These are phyloP conservation scores for Pipistrellus kuhlii DNA, from an alignment of 2,797 vertebrate genomes.

Conservation along the genomic window DNA sequence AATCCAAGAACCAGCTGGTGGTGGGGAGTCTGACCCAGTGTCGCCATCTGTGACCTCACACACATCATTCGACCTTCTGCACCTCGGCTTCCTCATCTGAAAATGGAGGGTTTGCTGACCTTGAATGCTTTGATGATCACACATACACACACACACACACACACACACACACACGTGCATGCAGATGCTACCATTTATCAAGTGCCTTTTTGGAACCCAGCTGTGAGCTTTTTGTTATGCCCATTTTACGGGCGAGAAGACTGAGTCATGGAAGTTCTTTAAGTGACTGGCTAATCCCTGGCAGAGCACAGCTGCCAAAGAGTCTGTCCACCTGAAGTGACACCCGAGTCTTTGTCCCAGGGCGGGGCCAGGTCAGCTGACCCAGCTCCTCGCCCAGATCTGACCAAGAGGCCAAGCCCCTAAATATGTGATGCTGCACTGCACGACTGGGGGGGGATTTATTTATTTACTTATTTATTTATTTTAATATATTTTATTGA, in stretches of 20 bases:
- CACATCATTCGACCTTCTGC: not conserved
- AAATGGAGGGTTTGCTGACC: not conserved
- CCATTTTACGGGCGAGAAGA: not conserved
- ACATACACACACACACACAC: too few species aligned
- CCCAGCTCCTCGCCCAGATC: not conserved
- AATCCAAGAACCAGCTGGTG: not conserved
- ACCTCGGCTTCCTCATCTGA: not conserved
- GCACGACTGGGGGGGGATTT: not conserved
- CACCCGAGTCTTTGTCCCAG: not conserved
- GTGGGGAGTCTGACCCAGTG: not conserved
- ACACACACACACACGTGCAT: too few species aligned
- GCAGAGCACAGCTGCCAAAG: not conserved
- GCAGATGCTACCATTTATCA: not conserved
- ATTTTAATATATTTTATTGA: too few species aligned
- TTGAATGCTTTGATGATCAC: not conserved
- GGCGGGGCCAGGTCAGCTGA: not conserved
- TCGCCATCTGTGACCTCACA: not conserved
- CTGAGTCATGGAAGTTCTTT: not conserved
- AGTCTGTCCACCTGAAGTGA: not conserved
- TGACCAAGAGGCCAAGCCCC: not conserved
- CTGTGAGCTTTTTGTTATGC: not conserved
- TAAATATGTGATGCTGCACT: not conserved
- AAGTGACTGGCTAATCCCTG: not conserved
- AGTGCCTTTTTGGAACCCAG: not conserved
- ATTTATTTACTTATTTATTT: too few species aligned